A percentile compares a stretch with the other conserved stretches of the same genome.
Evolutionary conservation across 2,113 vertebrate genomes (phyloP).

Genomic region (Hippocampus guttulatus): DNA sequence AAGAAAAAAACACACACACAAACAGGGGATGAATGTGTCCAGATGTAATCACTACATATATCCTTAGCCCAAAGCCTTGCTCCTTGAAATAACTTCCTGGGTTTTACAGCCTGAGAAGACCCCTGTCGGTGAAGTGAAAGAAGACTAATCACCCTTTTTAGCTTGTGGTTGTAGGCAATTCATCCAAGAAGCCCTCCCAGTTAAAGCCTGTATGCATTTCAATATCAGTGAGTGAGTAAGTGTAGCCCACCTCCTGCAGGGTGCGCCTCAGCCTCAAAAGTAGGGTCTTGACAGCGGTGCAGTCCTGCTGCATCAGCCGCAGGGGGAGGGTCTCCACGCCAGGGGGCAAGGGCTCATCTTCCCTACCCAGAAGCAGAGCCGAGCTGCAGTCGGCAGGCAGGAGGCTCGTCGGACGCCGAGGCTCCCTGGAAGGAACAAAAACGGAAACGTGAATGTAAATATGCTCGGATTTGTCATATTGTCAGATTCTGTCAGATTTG

Average conservation of each 20-base stretch:
- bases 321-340: constrained; percentile 87
- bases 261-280: constrained; percentile 89
- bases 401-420: constrained; percentile 59
- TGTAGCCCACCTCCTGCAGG: constrained; percentile 85
- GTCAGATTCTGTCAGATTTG: no score
- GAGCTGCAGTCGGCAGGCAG: constrained; percentile 75
- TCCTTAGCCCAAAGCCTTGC: constrained; percentile 9
- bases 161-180: background rate
- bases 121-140: background rate
- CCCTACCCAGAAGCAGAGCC: constrained; percentile 62
- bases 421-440: constrained; percentile 53
- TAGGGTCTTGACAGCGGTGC: constrained; percentile 90
- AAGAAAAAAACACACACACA: constrained; percentile 4
- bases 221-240: constrained; percentile 9
- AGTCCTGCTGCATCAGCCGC: constrained; percentile 93
- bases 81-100: constrained; percentile 23
- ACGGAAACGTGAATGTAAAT: background rate
- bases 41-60: constrained; percentile 26
- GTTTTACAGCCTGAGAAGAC: constrained; percentile 18
- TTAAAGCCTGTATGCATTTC: background rate
- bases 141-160: background rate
- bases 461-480: background rate
- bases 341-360: constrained; percentile 74
- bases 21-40: constrained; percentile 17
- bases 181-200: background rate